phyloP scores from a whole-genome alignment of 2,113 vertebrate species.

The Peromyscus maniculatus region DNA sequence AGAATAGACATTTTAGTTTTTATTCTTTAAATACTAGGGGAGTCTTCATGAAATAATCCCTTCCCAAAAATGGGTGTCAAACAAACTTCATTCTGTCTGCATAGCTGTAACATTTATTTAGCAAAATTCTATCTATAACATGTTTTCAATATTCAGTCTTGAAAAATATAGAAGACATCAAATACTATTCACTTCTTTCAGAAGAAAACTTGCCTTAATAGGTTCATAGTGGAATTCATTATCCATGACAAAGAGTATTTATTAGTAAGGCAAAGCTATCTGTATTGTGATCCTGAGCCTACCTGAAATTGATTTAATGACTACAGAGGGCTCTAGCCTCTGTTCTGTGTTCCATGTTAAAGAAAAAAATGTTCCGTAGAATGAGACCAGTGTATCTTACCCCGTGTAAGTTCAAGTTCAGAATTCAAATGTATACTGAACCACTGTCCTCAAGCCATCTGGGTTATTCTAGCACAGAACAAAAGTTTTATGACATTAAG shows the following conservation, averaged over 20 bases:
- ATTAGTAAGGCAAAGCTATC: neutral
- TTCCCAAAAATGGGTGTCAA: neutral
- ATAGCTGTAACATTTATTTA: neutral
- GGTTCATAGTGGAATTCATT: neutral
- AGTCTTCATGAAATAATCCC: neutral
- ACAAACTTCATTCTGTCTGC: neutral
- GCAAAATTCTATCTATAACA: neutral
- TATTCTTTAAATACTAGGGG: neutral
- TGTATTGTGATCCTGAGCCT: neutral
- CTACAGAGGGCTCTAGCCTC: too few relatives aligned
- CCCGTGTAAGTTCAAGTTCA: neutral
- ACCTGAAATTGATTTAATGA: neutral
- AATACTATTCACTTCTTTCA: neutral
- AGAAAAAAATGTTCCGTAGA: neutral
- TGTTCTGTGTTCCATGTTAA: neutral
- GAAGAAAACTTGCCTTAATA: neutral
- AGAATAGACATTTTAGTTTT: neutral
- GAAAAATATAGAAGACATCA: neutral
- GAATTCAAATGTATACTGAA: neutral
- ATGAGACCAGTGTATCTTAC: neutral
- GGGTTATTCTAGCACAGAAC: neutral
- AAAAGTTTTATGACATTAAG: slow-evolving; percentile 18
- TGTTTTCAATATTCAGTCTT: neutral
- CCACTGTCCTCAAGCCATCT: neutral
- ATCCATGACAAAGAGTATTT: neutral